phyloP scores from a whole-genome alignment of 2,888 invertebrate genomes.

The Drosophila melanosoma region DNA sequence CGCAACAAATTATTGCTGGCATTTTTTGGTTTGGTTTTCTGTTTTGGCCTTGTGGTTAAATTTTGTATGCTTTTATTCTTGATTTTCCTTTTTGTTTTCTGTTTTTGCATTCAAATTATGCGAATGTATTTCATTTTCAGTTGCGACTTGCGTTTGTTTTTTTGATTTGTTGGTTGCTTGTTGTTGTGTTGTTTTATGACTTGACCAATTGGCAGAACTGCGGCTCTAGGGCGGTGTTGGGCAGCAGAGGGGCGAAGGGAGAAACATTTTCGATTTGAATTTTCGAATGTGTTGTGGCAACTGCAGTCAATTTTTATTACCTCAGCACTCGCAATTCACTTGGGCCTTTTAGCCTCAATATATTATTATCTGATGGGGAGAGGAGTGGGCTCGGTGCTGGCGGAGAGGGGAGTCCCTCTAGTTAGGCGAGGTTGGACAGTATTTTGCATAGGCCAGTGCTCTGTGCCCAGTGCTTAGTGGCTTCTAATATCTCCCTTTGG shows the following conservation, averaged over 20 bases:
- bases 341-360: constrained; percentile 27
- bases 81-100: neutral
- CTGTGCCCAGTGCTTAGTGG: constrained; percentile 18
- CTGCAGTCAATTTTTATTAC: constrained; percentile 74
- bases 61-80: constrained; percentile 17
- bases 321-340: constrained; percentile 58
- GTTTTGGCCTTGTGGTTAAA: constrained; percentile 40
- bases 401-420: neutral
- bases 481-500: constrained; percentile 47
- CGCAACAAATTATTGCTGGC: constrained; percentile 31
- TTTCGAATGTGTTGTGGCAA: constrained; percentile 54
- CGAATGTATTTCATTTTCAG: constrained; percentile 69
- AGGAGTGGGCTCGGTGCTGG: neutral
- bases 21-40: constrained; percentile 15
- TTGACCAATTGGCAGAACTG: constrained; percentile 65
- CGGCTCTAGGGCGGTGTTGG: constrained; percentile 1
- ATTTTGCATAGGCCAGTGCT: constrained; percentile 26
- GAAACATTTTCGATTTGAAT: constrained; percentile 59
- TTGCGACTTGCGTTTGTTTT: constrained; percentile 56
- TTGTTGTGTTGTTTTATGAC: constrained; percentile 49
- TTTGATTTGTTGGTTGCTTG: constrained; percentile 45
- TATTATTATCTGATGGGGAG: constrained; percentile 19
- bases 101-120: constrained; percentile 61
- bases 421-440: constrained; percentile 12
- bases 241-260: neutral